phyloP scores from a whole-genome alignment of 2,888 invertebrate species.

The Orgyia antiqua region DNA sequence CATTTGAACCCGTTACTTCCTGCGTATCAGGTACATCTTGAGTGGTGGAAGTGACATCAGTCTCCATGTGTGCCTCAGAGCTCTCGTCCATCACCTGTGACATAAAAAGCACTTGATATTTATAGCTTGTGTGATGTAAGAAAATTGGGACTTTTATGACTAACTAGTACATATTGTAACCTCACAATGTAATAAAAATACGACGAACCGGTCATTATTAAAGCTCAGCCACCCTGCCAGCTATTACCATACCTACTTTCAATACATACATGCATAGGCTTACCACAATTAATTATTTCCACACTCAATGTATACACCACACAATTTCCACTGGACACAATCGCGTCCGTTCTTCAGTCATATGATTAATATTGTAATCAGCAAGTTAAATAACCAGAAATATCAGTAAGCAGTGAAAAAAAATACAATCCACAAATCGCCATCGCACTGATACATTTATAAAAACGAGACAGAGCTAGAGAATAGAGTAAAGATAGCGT shows the following conservation, averaged over 20 bases:
- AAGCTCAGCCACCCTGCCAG: slow-evolving; percentile 50
- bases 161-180: slow-evolving; percentile 18
- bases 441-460: slow-evolving; percentile 44
- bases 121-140: slow-evolving; percentile 40
- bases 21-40: slow-evolving; percentile 49
- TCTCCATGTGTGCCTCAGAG: slow-evolving; percentile 60
- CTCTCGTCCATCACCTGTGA: slow-evolving; percentile 65
- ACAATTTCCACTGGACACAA: slow-evolving; percentile 13
- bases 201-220: slow-evolving; percentile 59
- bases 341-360: slow-evolving; percentile 17
- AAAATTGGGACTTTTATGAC: slow-evolving; percentile 25
- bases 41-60: slow-evolving; percentile 62
- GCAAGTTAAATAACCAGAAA: slow-evolving; percentile 35
- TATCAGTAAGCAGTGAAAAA: slow-evolving; percentile 46
- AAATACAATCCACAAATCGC: slow-evolving; percentile 63
- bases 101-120: slow-evolving; percentile 42
- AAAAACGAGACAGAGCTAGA: too few relatives aligned
- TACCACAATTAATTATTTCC: slow-evolving; percentile 45
- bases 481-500: too few relatives aligned
- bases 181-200: slow-evolving; percentile 41
- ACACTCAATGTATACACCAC: slow-evolving; percentile 13
- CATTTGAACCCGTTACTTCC: slow-evolving; percentile 44
- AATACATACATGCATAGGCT: slow-evolving; percentile 61
- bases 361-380: slow-evolving; percentile 21
- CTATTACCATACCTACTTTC: slow-evolving; percentile 55